Conservation (phyloP, 2,888 invertebrate species). For the Axea sp. region DNA sequence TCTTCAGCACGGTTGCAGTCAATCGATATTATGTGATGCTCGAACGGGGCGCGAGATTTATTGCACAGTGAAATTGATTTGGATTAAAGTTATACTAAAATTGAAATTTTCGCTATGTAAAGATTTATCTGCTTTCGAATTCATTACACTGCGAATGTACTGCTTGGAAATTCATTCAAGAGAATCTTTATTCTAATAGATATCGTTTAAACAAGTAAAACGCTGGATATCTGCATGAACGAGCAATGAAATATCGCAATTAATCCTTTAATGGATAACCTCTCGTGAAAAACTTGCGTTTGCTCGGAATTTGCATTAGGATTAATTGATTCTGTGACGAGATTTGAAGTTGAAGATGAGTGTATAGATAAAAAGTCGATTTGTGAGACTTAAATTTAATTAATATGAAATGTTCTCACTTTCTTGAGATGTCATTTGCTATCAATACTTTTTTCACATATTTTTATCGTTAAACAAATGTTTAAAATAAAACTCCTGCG, state of each 20-base stretch:
- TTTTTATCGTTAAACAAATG: too few species aligned
- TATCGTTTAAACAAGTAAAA: conserved; percentile 41
- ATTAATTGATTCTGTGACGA: conserved; percentile 31
- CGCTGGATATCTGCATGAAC: conserved; percentile 32
- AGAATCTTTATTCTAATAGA: conserved; percentile 37
- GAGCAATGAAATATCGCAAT: conserved; percentile 45
- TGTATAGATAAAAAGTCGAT: conserved; percentile 24
- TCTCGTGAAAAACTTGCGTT: conserved; percentile 27
- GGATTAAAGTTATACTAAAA: conserved; percentile 59
- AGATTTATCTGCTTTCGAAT: conserved; percentile 55
- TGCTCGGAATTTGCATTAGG: conserved; percentile 34
- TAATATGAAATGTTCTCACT: conserved; percentile 3
- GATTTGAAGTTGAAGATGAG: conserved; percentile 14
- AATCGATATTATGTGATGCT: conserved; percentile 38
- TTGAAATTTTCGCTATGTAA: conserved; percentile 38
- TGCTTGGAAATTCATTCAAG: conserved; percentile 33
- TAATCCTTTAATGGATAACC: conserved; percentile 44
- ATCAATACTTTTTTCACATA: too few species aligned
- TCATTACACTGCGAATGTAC: conserved; percentile 41
- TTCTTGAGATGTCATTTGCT: background rate
- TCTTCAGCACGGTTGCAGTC: conserved; percentile 33
- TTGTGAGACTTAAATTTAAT: conserved; percentile 26
- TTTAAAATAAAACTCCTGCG: too few species aligned
- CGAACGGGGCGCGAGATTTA: conserved; percentile 28
- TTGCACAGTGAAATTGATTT: conserved; percentile 36